Evolutionary conservation across 2,797 vertebrate genomes (phyloP), one percentile per base, ranked within the genome.

Genomic region (Phataginus tetradactyla): DNA sequence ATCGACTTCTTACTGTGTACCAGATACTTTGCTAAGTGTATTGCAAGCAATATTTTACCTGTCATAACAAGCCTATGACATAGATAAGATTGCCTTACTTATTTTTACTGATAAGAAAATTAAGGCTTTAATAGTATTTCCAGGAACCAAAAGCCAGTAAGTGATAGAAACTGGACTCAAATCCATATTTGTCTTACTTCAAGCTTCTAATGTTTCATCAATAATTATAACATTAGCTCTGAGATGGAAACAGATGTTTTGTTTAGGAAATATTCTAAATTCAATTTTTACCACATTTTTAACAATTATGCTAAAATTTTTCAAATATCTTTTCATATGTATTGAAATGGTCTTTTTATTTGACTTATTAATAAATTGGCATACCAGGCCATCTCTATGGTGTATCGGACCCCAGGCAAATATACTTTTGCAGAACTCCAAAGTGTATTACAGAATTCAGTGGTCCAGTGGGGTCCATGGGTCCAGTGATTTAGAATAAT

Each of bases 51-150:
- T 42, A 72, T 78, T 96, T 92, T 83, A 74, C 21, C 79, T 95
- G 69, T 96, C 29, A 66, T 39, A 91, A 93, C 51, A 18, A 63
- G 78, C 87, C 81, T 85, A 18, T 95, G 71, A 74, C 57, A 85
- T 17, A 91, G 18, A 87, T 79, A 81, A 86, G 18, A 92, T 34
- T 53, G 32, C 5, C 39, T 55, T 66, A 68, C n/a, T 77, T 94
- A 77, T 77, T 94, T 32, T 72, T 80, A 53, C 11, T 91, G 32
- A 69, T 42, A 83, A 92, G 69, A 79, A 96, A 94, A 81, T 9
- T 42, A 45, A 90, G 4, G 4, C 2, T 91, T 88, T 90, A 57
- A 91, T 51, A 77, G 37, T 89, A 51, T 78, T 86, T 88, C 71
- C 79, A 89, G 69, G 66, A 85, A 93, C 8, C 55, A 89, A 91